Conservation (phyloP, 2,797 vertebrate species). For the Acropternis orthonyx region DNA sequence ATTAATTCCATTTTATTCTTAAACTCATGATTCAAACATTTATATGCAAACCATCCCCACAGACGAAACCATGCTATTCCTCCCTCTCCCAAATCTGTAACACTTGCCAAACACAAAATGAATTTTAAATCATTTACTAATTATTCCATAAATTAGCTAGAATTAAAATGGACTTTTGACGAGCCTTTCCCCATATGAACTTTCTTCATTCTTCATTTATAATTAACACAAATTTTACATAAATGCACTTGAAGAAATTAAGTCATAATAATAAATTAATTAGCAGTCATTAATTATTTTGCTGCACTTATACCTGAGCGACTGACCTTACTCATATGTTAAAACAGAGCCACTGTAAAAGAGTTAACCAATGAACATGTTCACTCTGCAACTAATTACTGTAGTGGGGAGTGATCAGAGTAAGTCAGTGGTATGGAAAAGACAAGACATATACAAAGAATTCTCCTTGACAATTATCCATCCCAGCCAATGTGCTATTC, state of each 20-base stretch:
- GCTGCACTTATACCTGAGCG: constrained; percentile 19
- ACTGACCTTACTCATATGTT: background rate
- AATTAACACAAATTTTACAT: constrained; percentile 29
- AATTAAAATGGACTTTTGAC: constrained; percentile 1
- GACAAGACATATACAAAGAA: background rate
- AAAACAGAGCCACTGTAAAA: background rate
- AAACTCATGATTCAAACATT: background rate
- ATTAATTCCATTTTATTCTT: background rate
- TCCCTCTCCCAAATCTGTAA: background rate
- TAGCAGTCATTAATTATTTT: constrained; percentile 45
- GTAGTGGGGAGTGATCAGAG: background rate
- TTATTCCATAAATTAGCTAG: background rate
- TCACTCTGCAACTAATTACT: constrained; percentile 2
- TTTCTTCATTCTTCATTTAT: background rate
- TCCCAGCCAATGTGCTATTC: background rate
- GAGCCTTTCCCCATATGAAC: background rate
- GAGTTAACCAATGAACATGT: background rate
- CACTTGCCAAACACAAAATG: background rate
- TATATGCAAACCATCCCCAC: background rate
- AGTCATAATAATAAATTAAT: constrained; percentile 23
- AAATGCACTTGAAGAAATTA: constrained; percentile 25
- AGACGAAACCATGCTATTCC: background rate
- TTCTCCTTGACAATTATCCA: background rate
- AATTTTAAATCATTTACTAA: background rate
- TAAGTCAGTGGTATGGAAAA: background rate